Evolutionary conservation across 2,797 vertebrate genomes (phyloP).

Genomic region (Syngnathus acus): DNA sequence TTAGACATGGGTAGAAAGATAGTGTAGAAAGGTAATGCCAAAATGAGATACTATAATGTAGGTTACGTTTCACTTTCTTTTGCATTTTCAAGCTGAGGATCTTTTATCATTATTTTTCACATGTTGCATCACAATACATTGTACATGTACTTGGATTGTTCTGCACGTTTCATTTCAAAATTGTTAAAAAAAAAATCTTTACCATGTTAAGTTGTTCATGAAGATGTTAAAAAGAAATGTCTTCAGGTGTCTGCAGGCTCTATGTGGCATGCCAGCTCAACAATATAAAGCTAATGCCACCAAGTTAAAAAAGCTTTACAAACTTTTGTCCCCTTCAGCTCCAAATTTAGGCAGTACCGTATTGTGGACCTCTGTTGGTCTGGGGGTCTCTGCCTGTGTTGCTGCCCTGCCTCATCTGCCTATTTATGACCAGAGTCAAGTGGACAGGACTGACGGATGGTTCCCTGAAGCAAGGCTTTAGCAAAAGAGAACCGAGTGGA

Average conservation of each 20-base stretch:
- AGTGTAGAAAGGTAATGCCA: not conserved
- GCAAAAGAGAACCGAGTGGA: slow-evolving; percentile 29
- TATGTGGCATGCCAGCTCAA: not conserved
- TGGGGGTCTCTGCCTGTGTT: slow-evolving; percentile 24
- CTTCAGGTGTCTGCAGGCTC: not conserved
- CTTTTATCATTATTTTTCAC: too few relatives aligned
- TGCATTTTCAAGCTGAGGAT: too few relatives aligned
- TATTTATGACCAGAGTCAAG: slow-evolving; percentile 58
- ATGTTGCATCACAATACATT: too few relatives aligned
- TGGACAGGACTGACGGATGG: slow-evolving; percentile 62
- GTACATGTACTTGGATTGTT: too few relatives aligned
- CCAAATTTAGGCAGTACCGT: slow-evolving; percentile 58
- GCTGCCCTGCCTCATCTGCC: slow-evolving; percentile 33
- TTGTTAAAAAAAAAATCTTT: not conserved
- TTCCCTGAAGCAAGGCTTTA: slow-evolving; percentile 46
- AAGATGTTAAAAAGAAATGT: not conserved
- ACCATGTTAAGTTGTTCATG: not conserved
- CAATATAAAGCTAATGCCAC: not conserved
- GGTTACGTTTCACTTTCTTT: too few relatives aligned
- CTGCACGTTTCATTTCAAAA: too few relatives aligned
- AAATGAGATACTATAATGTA: not conserved
- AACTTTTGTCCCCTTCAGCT: slow-evolving; percentile 28
- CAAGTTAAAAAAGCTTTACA: not conserved
- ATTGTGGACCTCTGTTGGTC: slow-evolving; percentile 39
- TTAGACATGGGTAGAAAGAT: slow-evolving; percentile 5